Conservation (phyloP, 2,797 vertebrate species). For the Lepidocolaptes lacrymiger region DNA sequence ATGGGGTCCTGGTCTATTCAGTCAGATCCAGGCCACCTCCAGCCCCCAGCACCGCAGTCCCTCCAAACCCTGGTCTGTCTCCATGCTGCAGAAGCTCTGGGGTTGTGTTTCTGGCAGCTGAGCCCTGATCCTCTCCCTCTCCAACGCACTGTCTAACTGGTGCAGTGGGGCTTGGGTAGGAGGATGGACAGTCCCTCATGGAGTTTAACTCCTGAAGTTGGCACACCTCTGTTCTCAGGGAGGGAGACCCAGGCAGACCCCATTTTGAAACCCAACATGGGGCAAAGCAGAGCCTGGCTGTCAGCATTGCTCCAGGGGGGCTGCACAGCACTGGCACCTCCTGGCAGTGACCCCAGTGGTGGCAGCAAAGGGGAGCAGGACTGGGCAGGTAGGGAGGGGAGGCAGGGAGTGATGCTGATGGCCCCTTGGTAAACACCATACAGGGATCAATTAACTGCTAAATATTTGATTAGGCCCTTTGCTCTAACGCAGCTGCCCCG, state of each 20-base stretch:
- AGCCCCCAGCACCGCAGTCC: not conserved
- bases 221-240: too few relatives aligned
- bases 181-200: accelerated
- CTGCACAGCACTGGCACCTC: accelerated
- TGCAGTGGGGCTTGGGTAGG: accelerated
- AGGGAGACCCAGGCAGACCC: not conserved
- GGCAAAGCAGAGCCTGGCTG: not conserved
- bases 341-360: not conserved
- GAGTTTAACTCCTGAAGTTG: not conserved
- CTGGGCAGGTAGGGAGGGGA: not conserved
- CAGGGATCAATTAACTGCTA: conserved; percentile 64
- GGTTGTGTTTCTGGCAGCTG: accelerated
- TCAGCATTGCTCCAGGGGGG: accelerated
- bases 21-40: not conserved
- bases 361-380: accelerated
- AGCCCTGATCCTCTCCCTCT: accelerated
- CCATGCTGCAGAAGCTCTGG: not conserved
- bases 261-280: accelerated
- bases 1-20: not conserved
- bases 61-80: not conserved
- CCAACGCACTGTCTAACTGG: accelerated
- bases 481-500: not conserved
- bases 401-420: not conserved
- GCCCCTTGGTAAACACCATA: conserved; percentile 58
- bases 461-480: conserved; percentile 63